These are phyloP conservation scores for Drosophila paulistorum DNA, from an alignment of 1,140 invertebrate species.

Conservation along the genomic window DNA sequence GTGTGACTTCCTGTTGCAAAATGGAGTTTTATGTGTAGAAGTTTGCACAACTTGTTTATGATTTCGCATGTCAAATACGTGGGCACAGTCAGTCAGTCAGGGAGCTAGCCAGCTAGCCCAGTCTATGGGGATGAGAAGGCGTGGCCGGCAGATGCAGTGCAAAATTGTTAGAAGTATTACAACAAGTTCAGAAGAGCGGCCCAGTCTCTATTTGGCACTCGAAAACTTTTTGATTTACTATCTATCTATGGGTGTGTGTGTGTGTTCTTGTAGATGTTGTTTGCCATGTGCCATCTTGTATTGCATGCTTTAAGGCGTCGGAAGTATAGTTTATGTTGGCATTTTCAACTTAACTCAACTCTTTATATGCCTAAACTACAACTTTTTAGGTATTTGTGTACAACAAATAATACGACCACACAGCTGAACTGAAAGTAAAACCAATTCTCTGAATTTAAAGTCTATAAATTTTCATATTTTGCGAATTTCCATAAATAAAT, in stretches of 20 bases:
- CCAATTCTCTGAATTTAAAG: neutral
- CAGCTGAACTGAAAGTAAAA: neutral
- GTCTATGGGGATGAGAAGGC: neutral
- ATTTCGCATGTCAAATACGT: conserved; percentile 77
- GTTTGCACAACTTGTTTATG: conserved; percentile 77
- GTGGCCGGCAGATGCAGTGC: conserved; percentile 48
- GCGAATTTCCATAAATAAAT: neutral
- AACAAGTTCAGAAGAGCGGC: conserved; percentile 49
- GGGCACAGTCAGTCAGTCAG: conserved; percentile 29
- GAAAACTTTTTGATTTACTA: conserved; percentile 75
- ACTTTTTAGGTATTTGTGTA: neutral
- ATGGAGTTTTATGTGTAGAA: conserved; percentile 62
- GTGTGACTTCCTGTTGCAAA: conserved; percentile 70
- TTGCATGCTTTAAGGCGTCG: conserved; percentile 49
- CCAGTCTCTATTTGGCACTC: conserved; percentile 66
- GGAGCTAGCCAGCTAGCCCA: neutral
- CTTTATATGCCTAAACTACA: neutral
- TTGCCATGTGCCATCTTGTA: conserved; percentile 37
- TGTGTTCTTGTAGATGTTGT: conserved; percentile 15
- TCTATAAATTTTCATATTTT: neutral
- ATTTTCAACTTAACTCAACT: too few relatives aligned
- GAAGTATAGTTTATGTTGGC: conserved; percentile 55
- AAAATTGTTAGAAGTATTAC: conserved; percentile 50
- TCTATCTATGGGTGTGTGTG: conserved; percentile 30
- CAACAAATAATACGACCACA: neutral